These are phyloP conservation scores for Brachionus paranguensis DNA, from an alignment of 1,140 invertebrate species.

Conservation along the genomic window DNA sequence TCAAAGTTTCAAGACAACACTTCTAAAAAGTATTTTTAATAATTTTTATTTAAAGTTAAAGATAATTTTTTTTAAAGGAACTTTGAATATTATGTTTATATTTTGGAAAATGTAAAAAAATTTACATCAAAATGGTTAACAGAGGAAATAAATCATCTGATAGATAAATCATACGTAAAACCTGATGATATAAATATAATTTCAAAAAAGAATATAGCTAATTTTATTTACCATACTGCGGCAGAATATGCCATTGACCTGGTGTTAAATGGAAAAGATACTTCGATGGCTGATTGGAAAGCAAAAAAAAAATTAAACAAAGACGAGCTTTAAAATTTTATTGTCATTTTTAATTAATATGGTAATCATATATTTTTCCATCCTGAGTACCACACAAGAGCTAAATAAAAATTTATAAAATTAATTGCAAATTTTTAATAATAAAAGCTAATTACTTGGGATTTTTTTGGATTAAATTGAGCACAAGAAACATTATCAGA, in stretches of 20 bases:
- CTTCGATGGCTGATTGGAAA: neutral
- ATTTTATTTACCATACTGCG: neutral
- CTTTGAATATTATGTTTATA: neutral
- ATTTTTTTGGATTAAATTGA: conserved; percentile 32
- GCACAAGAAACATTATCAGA: conserved; percentile 15
- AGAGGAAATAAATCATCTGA: neutral
- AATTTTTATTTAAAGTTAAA: neutral
- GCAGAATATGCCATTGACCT: neutral
- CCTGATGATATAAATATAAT: neutral
- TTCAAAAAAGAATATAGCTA: neutral
- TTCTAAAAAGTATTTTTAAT: neutral
- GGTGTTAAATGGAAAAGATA: neutral
- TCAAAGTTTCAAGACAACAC: neutral
- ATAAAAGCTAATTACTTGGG: neutral
- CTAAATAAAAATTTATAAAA: neutral
- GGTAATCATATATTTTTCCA: conserved; percentile 22
- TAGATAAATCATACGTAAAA: neutral
- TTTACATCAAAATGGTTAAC: neutral
- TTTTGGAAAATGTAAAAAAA: neutral
- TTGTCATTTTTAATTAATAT: neutral
- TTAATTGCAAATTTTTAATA: too few species aligned
- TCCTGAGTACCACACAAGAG: conserved; percentile 25
- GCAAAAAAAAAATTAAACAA: neutral
- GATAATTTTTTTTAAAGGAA: neutral
- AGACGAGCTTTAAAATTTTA: neutral